Evolutionary conservation across 2,888 invertebrate species (phyloP).

Genomic region (Tupiocoris notatus): DNA sequence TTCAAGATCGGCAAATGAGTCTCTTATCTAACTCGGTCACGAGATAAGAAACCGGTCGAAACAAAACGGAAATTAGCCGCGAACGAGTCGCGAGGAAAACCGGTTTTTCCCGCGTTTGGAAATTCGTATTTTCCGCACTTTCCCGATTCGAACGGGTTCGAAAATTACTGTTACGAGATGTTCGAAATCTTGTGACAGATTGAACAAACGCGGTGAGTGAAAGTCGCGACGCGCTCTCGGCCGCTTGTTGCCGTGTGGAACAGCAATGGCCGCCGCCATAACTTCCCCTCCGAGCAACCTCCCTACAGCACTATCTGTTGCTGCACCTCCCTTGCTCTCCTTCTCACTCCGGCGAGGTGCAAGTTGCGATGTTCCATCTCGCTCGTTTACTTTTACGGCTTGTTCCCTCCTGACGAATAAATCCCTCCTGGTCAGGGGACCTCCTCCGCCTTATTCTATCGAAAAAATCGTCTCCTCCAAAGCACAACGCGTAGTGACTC

Average conservation of each 20-base stretch:
- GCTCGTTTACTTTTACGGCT: constrained; percentile 19
- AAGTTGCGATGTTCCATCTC: background rate
- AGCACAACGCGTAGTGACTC: no score
- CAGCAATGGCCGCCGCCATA: constrained; percentile 39
- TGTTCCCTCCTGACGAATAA: constrained; percentile 16
- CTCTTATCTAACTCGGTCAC: background rate
- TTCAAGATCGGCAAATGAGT: no score
- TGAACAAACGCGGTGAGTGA: constrained; percentile 3
- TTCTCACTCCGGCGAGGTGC: no score
- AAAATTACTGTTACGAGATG: background rate
- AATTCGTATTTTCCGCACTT: background rate
- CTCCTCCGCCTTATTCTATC: background rate
- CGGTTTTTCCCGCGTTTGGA: background rate
- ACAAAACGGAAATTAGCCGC: background rate
- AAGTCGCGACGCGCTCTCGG: background rate
- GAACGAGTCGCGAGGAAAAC: no score
- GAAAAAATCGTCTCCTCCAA: background rate
- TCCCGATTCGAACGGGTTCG: background rate
- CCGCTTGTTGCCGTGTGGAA: constrained; percentile 27
- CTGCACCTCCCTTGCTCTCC: background rate
- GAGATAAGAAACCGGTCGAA: background rate
- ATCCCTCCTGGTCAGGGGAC: background rate
- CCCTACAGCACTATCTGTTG: constrained; percentile 4
- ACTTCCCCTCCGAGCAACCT: constrained; percentile 13
- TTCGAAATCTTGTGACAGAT: background rate